phyloP scores from a whole-genome alignment of 2,113 vertebrate genomes.

The Sander lucioperca region DNA sequence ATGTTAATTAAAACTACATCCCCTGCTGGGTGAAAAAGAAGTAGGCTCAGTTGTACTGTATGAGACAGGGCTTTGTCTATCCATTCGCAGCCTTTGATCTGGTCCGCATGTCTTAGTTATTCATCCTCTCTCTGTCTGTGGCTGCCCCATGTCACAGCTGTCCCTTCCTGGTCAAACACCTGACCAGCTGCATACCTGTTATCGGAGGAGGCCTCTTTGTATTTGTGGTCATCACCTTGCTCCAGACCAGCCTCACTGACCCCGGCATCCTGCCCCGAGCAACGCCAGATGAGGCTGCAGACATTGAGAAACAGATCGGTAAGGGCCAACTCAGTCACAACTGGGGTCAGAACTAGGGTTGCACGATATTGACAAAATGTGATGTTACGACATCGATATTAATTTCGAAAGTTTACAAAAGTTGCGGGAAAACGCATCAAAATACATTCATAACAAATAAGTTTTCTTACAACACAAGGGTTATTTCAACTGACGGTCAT shows the following conservation, averaged over 20 bases:
- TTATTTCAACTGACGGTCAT: too few species aligned
- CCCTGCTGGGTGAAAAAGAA: slow-evolving; percentile 9
- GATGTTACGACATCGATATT: too few species aligned
- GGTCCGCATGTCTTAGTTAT: not conserved
- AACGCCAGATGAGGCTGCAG: slow-evolving; percentile 91
- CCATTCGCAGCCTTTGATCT: not conserved
- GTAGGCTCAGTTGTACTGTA: not conserved
- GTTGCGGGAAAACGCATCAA: too few species aligned
- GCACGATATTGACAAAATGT: too few species aligned
- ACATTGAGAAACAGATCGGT: slow-evolving; percentile 94
- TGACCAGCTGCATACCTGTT: slow-evolving; percentile 92
- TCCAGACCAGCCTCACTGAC: slow-evolving; percentile 95
- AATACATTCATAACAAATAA: too few species aligned
- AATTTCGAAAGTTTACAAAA: too few species aligned
- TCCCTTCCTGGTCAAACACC: slow-evolving; percentile 90
- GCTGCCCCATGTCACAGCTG: slow-evolving; percentile 82
- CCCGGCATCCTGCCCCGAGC: slow-evolving; percentile 95
- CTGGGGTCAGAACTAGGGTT: not conserved
- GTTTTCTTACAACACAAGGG: too few species aligned
- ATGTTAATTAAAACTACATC: slow-evolving; percentile 55
- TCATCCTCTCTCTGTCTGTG: slow-evolving; percentile 29
- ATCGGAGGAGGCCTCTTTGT: slow-evolving; percentile 92
- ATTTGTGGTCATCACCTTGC: slow-evolving; percentile 93
- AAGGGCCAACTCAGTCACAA: slow-evolving; percentile 50
- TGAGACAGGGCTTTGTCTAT: not conserved